These are phyloP conservation scores for Hypothenemus hampei DNA, from an alignment of 1,140 invertebrate species.

Conservation along the genomic window DNA sequence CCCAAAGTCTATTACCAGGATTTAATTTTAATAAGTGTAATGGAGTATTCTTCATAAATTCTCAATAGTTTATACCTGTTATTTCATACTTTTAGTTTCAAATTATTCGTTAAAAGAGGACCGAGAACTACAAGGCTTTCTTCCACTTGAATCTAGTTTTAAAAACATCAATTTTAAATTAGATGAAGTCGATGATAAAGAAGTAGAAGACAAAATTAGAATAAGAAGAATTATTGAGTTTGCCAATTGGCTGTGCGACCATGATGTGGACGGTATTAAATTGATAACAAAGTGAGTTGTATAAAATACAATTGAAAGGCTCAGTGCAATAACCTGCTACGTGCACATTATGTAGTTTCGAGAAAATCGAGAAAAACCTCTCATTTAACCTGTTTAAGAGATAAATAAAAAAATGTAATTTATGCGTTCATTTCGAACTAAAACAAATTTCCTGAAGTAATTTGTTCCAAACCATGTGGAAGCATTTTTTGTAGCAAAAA, in stretches of 20 bases:
- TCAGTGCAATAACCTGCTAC: too few relatives aligned
- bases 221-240: conserved; percentile 51
- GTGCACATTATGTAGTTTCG: too few relatives aligned
- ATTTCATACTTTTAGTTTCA: conserved; percentile 53
- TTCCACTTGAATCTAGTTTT: conserved; percentile 62
- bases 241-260: conserved; percentile 48
- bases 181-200: conserved; percentile 28
- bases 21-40: conserved; percentile 50
- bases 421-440: too few relatives aligned
- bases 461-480: too few relatives aligned
- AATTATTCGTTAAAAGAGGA: conserved; percentile 71
- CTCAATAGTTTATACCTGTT: conserved; percentile 24
- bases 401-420: too few relatives aligned
- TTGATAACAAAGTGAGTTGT: conserved; percentile 39
- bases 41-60: conserved; percentile 26
- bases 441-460: too few relatives aligned
- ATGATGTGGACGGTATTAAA: conserved; percentile 46
- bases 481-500: too few relatives aligned
- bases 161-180: conserved; percentile 52
- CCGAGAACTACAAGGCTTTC: conserved; percentile 71
- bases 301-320: background rate
- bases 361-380: too few relatives aligned
- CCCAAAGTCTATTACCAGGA: conserved; percentile 51
- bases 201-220: conserved; percentile 36
- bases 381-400: too few relatives aligned